Percentiles rank a stretch among this genome's conserved stretches.
Conservation (phyloP, 2,113 vertebrate species). For the Bufo bufo region DNA sequence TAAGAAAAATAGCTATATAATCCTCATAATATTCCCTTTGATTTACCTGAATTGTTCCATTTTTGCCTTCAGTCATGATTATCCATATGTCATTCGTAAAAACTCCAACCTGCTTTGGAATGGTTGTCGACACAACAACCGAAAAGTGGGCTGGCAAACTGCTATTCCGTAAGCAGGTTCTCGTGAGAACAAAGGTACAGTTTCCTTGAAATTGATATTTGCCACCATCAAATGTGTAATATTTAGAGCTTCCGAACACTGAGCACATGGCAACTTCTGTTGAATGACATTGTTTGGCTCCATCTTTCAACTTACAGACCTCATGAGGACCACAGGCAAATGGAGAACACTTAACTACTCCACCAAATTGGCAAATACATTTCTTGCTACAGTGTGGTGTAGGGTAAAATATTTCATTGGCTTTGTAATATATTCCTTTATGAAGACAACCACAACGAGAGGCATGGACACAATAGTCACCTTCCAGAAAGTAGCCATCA, state of each 20-base stretch:
- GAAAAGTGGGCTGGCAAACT: not conserved
- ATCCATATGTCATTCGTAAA: conserved; percentile 63
- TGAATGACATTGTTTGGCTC: conserved; percentile 76
- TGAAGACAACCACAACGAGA: conserved; percentile 53
- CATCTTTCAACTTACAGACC: conserved; percentile 74
- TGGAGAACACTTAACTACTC: conserved; percentile 66
- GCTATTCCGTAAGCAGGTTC: conserved; percentile 63
- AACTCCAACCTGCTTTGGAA: conserved; percentile 47
- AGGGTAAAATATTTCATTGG: conserved; percentile 64
- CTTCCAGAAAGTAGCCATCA: conserved; percentile 56
- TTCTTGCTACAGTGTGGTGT: conserved; percentile 72
- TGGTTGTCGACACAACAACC: not conserved
- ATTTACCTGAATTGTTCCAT: conserved; percentile 62
- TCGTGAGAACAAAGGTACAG: conserved; percentile 77
- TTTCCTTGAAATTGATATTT: conserved; percentile 75
- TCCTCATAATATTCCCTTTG: not conserved
- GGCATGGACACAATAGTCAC: conserved; percentile 39
- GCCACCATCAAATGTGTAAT: conserved; percentile 76
- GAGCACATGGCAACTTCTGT: conserved; percentile 74
- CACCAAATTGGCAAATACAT: conserved; percentile 72
- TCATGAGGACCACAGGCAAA: conserved; percentile 61
- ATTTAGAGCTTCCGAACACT: conserved; percentile 69
- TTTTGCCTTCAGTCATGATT: conserved; percentile 54
- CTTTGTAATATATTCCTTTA: conserved; percentile 41
- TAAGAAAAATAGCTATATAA: too few species aligned